Conservation (phyloP, 2,113 vertebrate species). For the Thryonomys swinderianus region DNA sequence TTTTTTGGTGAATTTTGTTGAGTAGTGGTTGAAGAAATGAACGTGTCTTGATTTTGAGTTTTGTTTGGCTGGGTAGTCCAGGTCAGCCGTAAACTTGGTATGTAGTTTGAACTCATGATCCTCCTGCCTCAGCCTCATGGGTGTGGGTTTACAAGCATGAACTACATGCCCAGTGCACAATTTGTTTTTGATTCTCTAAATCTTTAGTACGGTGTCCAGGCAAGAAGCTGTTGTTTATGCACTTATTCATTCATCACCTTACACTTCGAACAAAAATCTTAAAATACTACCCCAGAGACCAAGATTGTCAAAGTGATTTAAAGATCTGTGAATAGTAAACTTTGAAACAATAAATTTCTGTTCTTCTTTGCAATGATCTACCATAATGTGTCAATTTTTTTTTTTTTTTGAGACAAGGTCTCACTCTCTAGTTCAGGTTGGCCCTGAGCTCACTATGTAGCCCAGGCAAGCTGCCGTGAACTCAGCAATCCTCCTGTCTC, state of each 20-base stretch:
- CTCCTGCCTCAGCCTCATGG: neutral
- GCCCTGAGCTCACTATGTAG: too few species aligned
- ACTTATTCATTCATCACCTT: neutral
- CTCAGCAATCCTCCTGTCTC: too few species aligned
- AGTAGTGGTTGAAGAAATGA: conserved; percentile 31
- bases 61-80: too few species aligned
- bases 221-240: neutral
- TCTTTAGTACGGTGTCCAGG: neutral
- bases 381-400: conserved; percentile 15
- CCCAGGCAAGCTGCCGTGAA: too few species aligned
- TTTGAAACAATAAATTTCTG: conserved; percentile 21
- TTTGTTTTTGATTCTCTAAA: neutral
- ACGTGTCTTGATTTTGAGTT: conserved; percentile 52
- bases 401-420: too few species aligned
- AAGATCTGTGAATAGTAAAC: conserved; percentile 39
- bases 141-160: neutral
- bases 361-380: conserved; percentile 23
- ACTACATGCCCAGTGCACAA: neutral
- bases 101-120: neutral
- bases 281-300: neutral
- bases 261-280: conserved; percentile 57
- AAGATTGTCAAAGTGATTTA: conserved; percentile 26
- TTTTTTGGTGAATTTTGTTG: conserved; percentile 4
- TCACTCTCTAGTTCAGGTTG: too few species aligned
- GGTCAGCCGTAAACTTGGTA: neutral